Percentiles rank a stretch among this genome's conserved stretches.
These are phyloP conservation scores for Chrysolina haemoptera DNA, from an alignment of 2,888 invertebrate genomes.

Conservation along the genomic window DNA sequence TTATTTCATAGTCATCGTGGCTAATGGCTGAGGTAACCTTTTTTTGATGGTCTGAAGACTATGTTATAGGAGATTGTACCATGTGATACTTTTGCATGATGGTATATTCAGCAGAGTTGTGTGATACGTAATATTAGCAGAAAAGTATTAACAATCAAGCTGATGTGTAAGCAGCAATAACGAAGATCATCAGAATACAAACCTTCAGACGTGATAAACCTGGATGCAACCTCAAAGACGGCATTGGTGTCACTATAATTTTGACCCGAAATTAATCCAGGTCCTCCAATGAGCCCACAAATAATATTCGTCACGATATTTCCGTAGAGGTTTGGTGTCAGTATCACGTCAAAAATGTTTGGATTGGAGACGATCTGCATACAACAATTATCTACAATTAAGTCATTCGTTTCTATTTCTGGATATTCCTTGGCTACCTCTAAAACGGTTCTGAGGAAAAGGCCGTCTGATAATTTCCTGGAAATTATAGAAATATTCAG, in stretches of 20 bases:
- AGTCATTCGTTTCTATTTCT: conserved; percentile 58
- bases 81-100: too few species aligned
- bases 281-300: conserved; percentile 63
- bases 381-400: conserved; percentile 63
- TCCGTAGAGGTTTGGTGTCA: conserved; percentile 65
- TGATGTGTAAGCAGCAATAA: too few species aligned
- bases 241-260: conserved; percentile 62
- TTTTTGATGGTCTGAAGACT: too few species aligned
- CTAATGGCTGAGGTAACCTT: too few species aligned
- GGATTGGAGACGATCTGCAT: conserved; percentile 63
- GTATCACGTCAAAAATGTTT: conserved; percentile 61
- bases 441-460: conserved; percentile 61
- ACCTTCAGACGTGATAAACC: conserved; percentile 53
- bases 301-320: conserved; percentile 61
- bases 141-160: too few species aligned
- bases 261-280: conserved; percentile 60
- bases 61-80: too few species aligned
- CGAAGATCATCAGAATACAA: background rate
- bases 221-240: conserved; percentile 63
- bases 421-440: conserved; percentile 60
- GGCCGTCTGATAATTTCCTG: conserved; percentile 61
- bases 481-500: conserved; percentile 34
- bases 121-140: too few species aligned
- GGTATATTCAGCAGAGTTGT: too few species aligned
- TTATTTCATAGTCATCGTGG: too few species aligned